Percentiles rank a stretch among this genome's conserved stretches.
phyloP scores from a whole-genome alignment of 2,797 vertebrate genomes.

The Gymnothorax javanicus region DNA sequence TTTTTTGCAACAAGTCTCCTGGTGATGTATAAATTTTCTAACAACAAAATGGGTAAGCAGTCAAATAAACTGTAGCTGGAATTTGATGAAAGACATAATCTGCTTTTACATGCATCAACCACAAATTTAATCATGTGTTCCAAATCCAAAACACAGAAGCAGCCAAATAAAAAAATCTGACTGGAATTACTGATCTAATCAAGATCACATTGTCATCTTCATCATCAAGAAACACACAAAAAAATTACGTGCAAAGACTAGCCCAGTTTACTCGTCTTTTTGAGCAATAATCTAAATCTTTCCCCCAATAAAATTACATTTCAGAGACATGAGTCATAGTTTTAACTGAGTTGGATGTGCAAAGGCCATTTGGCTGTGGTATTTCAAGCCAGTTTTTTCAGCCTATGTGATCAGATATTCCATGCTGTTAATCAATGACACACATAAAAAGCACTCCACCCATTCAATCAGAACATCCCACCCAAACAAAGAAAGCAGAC shows the following conservation, averaged over 20 bases:
- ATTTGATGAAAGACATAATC: too few relatives aligned
- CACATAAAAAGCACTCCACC: constrained; percentile 1
- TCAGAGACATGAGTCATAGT: constrained; percentile 1
- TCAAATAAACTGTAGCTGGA: not conserved
- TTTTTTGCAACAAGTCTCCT: not conserved
- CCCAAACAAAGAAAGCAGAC: not conserved
- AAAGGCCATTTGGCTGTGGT: not conserved
- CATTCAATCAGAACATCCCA: not conserved
- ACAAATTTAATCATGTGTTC: too few relatives aligned
- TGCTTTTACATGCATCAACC: too few relatives aligned
- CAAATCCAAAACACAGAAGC: not conserved
- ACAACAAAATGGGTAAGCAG: not conserved
- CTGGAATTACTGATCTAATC: not conserved
- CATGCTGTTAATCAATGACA: constrained; percentile 11
- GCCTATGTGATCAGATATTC: not conserved
- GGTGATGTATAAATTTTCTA: not conserved
- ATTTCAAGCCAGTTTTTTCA: not conserved
- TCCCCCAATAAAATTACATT: not conserved
- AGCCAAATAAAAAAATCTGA: not conserved
- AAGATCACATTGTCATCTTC: not conserved
- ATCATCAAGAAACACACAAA: not conserved
- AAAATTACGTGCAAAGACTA: not conserved
- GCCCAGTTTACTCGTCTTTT: not conserved
- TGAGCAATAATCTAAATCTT: not conserved
- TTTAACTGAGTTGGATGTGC: not conserved